Base-by-base conservation (phyloP, 1,140 invertebrate genomes). In the Drosophila elegans region DNA sequence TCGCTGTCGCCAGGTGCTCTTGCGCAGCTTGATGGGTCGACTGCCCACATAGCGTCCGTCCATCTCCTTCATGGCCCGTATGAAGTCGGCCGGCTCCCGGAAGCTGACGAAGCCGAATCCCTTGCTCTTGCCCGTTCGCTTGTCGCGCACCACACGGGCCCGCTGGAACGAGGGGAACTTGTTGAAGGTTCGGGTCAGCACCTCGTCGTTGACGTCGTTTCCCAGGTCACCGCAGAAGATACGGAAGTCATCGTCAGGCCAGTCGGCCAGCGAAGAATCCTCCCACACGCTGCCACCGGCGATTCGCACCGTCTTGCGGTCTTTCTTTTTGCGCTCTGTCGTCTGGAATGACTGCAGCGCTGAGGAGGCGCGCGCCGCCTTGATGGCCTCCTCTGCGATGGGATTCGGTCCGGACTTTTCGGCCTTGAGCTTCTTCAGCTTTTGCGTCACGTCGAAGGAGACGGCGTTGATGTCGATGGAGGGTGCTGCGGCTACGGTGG, bases 21-120 rank as follows among this genome's bases (percentile, higher is more conserved):
- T 99, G 3, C 98, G 93, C 34, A 99, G 93, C 93, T 99, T 99
- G 59, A 99, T 99, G 2, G 99, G 99, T 27, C 99, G 94, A 89
- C 98, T 99, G 13, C 99, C 99, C 2, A 99, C 98, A 92, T 99
- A 99, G 41, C 96, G 94, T 57, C 97, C 97, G 89, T 97, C 98
- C 97, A 99, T 98, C 94, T 99, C 98, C 90, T 99, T 98, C 96
- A 99, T 99, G 9, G 99, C 99, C 89, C 97, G 96, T 39, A 98
- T 98, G 90, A 99, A 99, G 93, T 99, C 99, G 41, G 97, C 96
- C 0, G 99, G 98, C 93, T 99, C 98, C 91, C 98, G 98, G 91
- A 99, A 99, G 80, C 98, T 99, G 38, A 99, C 97, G 93, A 99
- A 99, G 5, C 99, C 99, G 93, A 98, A 99, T 6, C 99, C 99